Evolutionary conservation across 2,797 vertebrate genomes (phyloP).

Genomic region (Muraenolepis orangiensis): DNA sequence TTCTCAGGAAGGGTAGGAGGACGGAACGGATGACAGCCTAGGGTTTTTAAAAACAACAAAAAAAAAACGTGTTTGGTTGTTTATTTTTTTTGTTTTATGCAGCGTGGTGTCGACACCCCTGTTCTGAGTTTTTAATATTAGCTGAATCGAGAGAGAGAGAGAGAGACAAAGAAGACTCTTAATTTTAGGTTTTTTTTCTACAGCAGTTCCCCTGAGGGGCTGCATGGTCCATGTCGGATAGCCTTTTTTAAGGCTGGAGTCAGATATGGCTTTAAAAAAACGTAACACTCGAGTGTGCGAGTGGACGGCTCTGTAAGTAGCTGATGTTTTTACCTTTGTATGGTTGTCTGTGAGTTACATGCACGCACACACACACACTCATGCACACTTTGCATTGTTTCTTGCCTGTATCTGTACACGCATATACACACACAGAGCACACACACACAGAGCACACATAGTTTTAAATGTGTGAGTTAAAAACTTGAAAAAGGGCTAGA

Average conservation of each 20-base stretch:
- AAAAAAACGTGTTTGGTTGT: constrained; percentile 55
- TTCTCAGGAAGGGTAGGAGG: constrained; percentile 66
- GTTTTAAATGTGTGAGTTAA: constrained; percentile 25
- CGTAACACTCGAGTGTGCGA: constrained; percentile 42
- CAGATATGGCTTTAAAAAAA: constrained; percentile 55
- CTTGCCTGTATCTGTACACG: constrained; percentile 49
- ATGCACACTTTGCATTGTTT: constrained; percentile 59
- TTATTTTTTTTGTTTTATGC: constrained; percentile 69
- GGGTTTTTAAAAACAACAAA: constrained; percentile 61
- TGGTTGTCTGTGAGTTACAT: constrained; percentile 37
- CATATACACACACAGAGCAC: constrained; percentile 28
- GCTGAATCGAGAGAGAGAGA: constrained; percentile 45
- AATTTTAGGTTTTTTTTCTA: constrained; percentile 63
- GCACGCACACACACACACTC: constrained; percentile 20
- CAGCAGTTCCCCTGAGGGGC: constrained; percentile 57
- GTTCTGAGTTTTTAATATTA: constrained; percentile 67
- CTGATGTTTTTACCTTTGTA: constrained; percentile 57
- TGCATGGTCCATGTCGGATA: constrained; percentile 54
- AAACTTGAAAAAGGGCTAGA: constrained; percentile 66
- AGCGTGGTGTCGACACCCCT: constrained; percentile 70
- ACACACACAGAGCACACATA: constrained; percentile 25
- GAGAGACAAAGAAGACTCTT: constrained; percentile 32
- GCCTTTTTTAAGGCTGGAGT: constrained; percentile 57
- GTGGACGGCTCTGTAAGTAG: constrained; percentile 53
- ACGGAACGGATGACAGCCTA: constrained; percentile 39